A percentile compares a stretch with the other conserved stretches of the same genome.
phyloP scores from a whole-genome alignment of 2,888 invertebrate species.

The Ptychoptera contaminata region DNA sequence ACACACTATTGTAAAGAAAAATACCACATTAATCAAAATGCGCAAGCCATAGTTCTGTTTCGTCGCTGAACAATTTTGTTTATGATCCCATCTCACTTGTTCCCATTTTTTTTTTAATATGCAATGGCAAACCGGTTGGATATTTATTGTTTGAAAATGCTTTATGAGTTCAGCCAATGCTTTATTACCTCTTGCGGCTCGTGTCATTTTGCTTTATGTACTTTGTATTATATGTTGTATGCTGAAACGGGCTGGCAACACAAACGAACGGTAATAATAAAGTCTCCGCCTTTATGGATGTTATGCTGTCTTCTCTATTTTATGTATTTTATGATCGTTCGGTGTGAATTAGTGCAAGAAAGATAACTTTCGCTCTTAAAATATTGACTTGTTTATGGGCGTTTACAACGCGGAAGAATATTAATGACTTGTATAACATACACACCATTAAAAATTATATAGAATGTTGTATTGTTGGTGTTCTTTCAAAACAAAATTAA shows the following conservation, averaged over 20 bases:
- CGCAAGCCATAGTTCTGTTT: not conserved
- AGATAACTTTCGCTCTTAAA: slow-evolving; percentile 6
- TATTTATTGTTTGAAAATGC: slow-evolving; percentile 15
- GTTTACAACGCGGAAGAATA: slow-evolving; percentile 21
- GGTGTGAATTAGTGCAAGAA: not conserved
- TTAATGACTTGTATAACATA: slow-evolving; percentile 10
- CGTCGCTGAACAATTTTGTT: not conserved
- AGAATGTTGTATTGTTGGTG: not conserved
- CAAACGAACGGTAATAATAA: slow-evolving; percentile 6
- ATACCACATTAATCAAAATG: too few species aligned
- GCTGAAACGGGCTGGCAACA: slow-evolving; percentile 11
- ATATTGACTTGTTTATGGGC: slow-evolving; percentile 28
- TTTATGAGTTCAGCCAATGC: slow-evolving; percentile 30
- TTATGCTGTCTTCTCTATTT: not conserved
- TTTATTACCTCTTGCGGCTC: slow-evolving; percentile 22
- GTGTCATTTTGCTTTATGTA: not conserved
- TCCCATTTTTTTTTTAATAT: too few species aligned
- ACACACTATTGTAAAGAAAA: too few species aligned
- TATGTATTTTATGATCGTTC: not conserved
- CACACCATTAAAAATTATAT: not conserved
- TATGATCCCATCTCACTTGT: not conserved
- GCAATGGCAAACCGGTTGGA: not conserved
- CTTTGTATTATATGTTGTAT: not conserved
- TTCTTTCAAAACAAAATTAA: too few species aligned
- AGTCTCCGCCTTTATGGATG: slow-evolving; percentile 23